A percentile compares a stretch with the other conserved stretches of the same genome.
phyloP scores from a whole-genome alignment of 2,888 invertebrate species.

The Willowsia nigromaculata region DNA sequence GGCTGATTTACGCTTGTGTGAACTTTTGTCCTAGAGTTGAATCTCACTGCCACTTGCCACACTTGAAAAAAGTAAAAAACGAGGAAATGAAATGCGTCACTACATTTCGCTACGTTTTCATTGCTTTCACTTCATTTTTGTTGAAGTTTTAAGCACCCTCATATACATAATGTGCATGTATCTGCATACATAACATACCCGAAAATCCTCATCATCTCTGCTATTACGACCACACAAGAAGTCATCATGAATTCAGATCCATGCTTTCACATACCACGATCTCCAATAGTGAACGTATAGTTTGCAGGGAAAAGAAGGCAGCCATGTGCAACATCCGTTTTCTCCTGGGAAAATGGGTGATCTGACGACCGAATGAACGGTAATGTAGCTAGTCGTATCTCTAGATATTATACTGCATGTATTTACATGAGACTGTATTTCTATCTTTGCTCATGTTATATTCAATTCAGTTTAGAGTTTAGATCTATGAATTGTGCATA shows the following conservation, averaged over 20 bases:
- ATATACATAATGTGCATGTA: too few species aligned
- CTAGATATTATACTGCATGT: too few species aligned
- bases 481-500: too few species aligned
- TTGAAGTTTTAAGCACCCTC: too few species aligned
- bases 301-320: slow-evolving; percentile 47
- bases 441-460: too few species aligned
- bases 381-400: too few species aligned
- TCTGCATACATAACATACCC: too few species aligned
- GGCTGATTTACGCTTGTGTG: slow-evolving; percentile 59
- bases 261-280: not conserved
- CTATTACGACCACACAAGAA: not conserved
- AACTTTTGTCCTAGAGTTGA: slow-evolving; percentile 30
- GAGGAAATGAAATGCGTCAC: not conserved
- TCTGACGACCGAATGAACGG: slow-evolving; percentile 9
- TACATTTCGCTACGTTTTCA: not conserved
- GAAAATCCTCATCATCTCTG: too few species aligned
- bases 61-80: not conserved
- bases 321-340: slow-evolving; percentile 59
- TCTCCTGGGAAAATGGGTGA: slow-evolving; percentile 57
- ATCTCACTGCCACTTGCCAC: not conserved
- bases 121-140: too few species aligned
- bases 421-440: too few species aligned
- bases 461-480: too few species aligned
- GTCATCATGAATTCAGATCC: slow-evolving; percentile 15
- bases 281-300: not conserved